A percentile compares a stretch with the other conserved stretches of the same genome.
These are phyloP conservation scores for Plectropomus leopardus DNA, from an alignment of 2,113 vertebrate species.

Conservation along the genomic window DNA sequence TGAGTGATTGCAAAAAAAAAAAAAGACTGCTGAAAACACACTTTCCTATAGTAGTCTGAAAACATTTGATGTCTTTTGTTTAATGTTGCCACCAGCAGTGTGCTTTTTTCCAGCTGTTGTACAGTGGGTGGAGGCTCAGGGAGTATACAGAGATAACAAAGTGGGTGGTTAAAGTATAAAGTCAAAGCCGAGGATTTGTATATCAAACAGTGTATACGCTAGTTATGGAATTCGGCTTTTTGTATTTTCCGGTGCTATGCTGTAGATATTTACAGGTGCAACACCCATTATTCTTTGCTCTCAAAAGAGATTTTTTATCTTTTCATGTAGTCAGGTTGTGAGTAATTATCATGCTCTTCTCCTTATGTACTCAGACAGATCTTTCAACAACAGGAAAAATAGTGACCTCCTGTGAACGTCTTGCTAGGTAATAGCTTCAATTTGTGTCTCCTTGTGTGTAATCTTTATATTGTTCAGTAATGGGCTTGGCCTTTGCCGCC, in stretches of 20 bases:
- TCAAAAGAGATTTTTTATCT: not conserved
- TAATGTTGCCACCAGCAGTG: not conserved
- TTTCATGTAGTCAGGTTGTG: not conserved
- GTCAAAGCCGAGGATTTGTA: conserved; percentile 13
- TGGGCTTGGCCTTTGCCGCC: conserved; percentile 16
- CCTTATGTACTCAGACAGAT: not conserved
- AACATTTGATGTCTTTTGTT: conserved; percentile 36
- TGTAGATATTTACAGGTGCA: conserved; percentile 19
- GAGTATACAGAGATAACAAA: conserved; percentile 23
- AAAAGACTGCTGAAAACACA: not conserved
- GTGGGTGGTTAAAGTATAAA: conserved; percentile 22
- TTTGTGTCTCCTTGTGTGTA: conserved; percentile 21
- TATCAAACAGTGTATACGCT: not conserved
- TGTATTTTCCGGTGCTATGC: not conserved
- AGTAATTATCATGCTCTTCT: conserved; percentile 20
- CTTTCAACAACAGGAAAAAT: conserved; percentile 15
- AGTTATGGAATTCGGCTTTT: not conserved
- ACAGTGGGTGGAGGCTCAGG: not conserved
- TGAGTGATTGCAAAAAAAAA: conserved; percentile 14
- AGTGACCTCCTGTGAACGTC: conserved; percentile 10
- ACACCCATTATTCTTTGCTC: conserved; percentile 2
- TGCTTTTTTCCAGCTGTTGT: not conserved
- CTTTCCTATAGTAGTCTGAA: not conserved
- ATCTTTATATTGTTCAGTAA: conserved; percentile 30
- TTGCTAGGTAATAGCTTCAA: conserved; percentile 15